phyloP scores from a whole-genome alignment of 1,140 invertebrate species.

The Episyrphus balteatus region DNA sequence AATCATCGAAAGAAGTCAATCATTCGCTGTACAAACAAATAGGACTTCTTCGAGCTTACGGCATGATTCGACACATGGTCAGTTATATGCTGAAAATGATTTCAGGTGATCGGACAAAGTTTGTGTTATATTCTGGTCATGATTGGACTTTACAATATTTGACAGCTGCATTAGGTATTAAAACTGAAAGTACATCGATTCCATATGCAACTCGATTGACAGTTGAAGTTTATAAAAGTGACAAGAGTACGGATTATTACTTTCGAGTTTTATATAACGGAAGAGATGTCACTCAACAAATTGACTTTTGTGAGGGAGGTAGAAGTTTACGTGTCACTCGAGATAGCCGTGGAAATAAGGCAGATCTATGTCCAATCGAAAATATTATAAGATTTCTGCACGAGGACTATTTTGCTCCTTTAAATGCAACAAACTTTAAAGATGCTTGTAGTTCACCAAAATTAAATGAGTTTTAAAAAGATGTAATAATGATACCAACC shows the following conservation, averaged over 20 bases:
- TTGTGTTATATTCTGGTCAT: constrained; percentile 83
- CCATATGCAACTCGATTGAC: constrained; percentile 75
- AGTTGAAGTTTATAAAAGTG: constrained; percentile 67
- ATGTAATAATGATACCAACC: no score
- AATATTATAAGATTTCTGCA: constrained; percentile 73
- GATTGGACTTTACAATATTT: constrained; percentile 80
- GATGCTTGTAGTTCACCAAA: constrained; percentile 55
- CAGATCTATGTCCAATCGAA: constrained; percentile 68
- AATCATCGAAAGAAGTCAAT: constrained; percentile 52
- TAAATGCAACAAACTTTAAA: constrained; percentile 76
- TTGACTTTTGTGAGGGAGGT: constrained; percentile 64
- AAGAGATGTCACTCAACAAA: constrained; percentile 66
- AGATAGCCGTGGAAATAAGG: constrained; percentile 38
- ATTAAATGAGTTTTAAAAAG: constrained; percentile 23
- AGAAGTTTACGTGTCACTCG: constrained; percentile 39
- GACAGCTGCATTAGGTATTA: constrained; percentile 61
- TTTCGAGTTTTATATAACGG: constrained; percentile 80
- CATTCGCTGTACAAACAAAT: constrained; percentile 52
- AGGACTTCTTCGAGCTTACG: constrained; percentile 62
- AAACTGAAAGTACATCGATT: constrained; percentile 41
- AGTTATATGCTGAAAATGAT: constrained; percentile 66
- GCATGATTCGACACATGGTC: constrained; percentile 64
- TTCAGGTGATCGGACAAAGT: constrained; percentile 62
- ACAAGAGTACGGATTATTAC: constrained; percentile 48
- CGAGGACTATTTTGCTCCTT: constrained; percentile 68